These are phyloP conservation scores for Vombatus ursinus DNA, from an alignment of 2,113 vertebrate genomes.

Conservation along the genomic window DNA sequence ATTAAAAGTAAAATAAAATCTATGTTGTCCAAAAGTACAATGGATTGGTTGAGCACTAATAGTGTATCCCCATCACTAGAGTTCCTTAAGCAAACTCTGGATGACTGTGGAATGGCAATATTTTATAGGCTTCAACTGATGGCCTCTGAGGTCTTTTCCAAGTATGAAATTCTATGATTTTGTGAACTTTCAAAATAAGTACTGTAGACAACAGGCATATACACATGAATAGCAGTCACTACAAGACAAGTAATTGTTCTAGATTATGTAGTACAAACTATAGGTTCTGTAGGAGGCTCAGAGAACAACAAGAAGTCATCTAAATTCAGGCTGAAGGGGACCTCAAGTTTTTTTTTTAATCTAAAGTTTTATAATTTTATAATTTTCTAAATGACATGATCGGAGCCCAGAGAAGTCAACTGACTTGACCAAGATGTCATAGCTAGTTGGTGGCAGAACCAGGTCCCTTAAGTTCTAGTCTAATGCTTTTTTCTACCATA, in stretches of 20 bases:
- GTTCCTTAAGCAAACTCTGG: neutral
- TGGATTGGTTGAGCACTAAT: neutral
- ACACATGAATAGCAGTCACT: neutral
- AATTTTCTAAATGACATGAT: neutral
- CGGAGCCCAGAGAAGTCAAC: neutral
- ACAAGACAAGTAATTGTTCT: neutral
- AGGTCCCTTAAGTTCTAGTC: neutral
- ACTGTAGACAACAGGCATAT: neutral
- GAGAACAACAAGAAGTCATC: neutral
- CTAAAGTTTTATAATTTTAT: neutral
- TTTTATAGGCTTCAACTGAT: neutral
- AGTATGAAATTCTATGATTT: neutral
- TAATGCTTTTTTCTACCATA: neutral
- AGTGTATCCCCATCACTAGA: neutral
- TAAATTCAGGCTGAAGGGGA: neutral
- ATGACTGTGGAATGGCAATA: neutral
- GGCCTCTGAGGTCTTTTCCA: neutral
- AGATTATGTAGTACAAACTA: neutral
- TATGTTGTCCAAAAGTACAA: neutral
- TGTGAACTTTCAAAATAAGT: neutral
- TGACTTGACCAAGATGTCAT: neutral
- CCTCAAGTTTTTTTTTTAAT: neutral
- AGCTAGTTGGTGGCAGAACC: neutral
- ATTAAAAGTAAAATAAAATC: neutral
- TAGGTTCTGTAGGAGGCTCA: neutral